Evolutionary conservation across 2,888 invertebrate species (phyloP).

Genomic region (Epicampocera succincta): DNA sequence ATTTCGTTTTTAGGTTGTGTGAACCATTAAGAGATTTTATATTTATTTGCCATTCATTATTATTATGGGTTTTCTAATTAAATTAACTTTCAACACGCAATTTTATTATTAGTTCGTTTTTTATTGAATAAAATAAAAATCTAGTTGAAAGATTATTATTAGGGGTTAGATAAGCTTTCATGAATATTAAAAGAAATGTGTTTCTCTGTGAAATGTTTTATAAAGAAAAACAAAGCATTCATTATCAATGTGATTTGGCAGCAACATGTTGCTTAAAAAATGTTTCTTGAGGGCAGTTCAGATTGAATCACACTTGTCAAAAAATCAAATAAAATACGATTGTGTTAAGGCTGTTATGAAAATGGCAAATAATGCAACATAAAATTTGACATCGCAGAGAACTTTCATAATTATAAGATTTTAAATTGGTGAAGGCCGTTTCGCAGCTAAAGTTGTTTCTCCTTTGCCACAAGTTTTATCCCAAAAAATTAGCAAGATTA

Average conservation of each 20-base stretch:
- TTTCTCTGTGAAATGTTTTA: not conserved
- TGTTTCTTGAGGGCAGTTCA: not conserved
- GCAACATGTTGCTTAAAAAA: not conserved
- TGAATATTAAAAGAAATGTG: not conserved
- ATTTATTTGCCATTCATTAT: slow-evolving; percentile 30
- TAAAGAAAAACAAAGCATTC: not conserved
- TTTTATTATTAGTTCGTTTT: slow-evolving; percentile 37
- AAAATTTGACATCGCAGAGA: too few relatives aligned
- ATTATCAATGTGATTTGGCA: not conserved
- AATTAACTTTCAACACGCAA: slow-evolving; percentile 61
- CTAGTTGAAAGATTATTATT: not conserved
- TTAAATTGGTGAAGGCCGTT: too few relatives aligned
- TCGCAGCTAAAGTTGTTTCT: too few relatives aligned
- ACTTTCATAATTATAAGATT: too few relatives aligned
- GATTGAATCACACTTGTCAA: too few relatives aligned
- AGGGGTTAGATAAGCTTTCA: slow-evolving; percentile 43
- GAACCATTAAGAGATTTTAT: slow-evolving; percentile 47
- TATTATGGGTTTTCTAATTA: slow-evolving; percentile 38
- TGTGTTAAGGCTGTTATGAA: too few relatives aligned
- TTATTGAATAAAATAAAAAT: slow-evolving; percentile 27
- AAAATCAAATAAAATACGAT: too few relatives aligned
- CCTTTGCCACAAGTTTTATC: too few relatives aligned
- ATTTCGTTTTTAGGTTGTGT: slow-evolving; percentile 31
- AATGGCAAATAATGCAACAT: too few relatives aligned
- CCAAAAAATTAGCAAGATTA: too few relatives aligned